Evolutionary conservation across 2,113 vertebrate genomes (phyloP).

Genomic region (Lasiurus borealis): DNA sequence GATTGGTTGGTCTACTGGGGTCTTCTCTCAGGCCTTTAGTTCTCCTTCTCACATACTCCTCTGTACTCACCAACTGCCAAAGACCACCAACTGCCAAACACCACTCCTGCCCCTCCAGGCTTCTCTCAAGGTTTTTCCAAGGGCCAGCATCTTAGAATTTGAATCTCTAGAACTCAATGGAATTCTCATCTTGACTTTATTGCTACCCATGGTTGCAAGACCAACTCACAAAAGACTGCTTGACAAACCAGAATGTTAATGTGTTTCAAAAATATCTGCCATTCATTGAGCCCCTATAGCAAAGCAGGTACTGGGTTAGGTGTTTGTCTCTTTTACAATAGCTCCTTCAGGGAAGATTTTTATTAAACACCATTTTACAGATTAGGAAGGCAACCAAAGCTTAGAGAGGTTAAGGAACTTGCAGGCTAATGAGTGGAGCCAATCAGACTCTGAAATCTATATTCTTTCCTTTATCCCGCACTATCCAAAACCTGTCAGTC

Average conservation of each 20-base stretch:
- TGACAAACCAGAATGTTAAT: background rate
- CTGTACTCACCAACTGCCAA: background rate
- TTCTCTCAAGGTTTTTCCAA: background rate
- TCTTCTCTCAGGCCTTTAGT: background rate
- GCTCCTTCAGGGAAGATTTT: background rate
- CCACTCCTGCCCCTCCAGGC: background rate
- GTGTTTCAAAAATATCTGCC: slow-evolving; percentile 37
- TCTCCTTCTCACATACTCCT: background rate
- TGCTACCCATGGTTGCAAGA: background rate
- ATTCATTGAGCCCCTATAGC: background rate
- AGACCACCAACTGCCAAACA: background rate
- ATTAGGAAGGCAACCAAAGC: background rate
- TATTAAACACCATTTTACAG: background rate
- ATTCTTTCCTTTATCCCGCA: background rate
- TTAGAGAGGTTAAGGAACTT: background rate
- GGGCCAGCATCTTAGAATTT: background rate
- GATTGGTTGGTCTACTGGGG: background rate
- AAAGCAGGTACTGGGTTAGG: background rate
- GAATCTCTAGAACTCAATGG: background rate
- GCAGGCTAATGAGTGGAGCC: background rate
- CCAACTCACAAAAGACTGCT: background rate
- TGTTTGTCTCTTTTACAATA: background rate
- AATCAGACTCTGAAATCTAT: background rate
- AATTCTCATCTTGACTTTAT: slow-evolving; percentile 3
- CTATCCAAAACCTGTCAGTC: background rate